Evolutionary conservation across 2,113 vertebrate species (phyloP).

Genomic region (Amphiprion ocellaris): DNA sequence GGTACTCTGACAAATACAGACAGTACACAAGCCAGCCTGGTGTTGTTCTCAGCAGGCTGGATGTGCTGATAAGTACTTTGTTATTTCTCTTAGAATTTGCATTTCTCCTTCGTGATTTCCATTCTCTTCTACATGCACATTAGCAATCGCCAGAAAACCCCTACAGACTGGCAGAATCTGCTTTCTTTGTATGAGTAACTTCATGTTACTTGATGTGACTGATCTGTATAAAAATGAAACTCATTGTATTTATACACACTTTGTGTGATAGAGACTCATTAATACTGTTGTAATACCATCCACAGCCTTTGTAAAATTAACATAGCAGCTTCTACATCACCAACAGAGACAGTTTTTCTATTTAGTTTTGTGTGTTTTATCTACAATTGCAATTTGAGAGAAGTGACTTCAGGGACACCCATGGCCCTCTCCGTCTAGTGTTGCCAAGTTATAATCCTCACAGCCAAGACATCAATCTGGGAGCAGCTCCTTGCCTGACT

Average conservation of each 20-base stretch:
- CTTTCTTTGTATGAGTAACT: background rate
- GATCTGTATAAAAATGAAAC: background rate
- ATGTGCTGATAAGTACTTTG: constrained; percentile 17
- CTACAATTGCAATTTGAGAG: constrained; percentile 22
- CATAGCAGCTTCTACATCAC: constrained; percentile 10
- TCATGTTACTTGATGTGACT: background rate
- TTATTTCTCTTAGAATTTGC: constrained; percentile 55
- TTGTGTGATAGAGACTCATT: background rate
- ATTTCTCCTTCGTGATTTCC: constrained; percentile 53
- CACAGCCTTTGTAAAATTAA: too few species aligned
- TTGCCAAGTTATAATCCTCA: constrained; percentile 41
- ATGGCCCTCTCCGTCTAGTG: too few species aligned
- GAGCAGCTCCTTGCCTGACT: constrained; percentile 33
- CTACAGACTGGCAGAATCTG: background rate
- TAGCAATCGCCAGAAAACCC: background rate
- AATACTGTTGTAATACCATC: background rate
- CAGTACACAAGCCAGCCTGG: background rate
- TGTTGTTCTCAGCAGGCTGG: background rate
- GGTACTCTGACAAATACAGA: background rate
- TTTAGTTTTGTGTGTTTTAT: constrained; percentile 33
- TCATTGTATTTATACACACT: background rate
- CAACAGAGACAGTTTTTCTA: constrained; percentile 15
- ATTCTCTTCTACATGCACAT: constrained; percentile 39
- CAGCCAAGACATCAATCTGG: constrained; percentile 22
- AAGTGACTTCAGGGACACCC: constrained; percentile 37